Base-by-base conservation (phyloP, 2,888 invertebrate species). In the Dasypolia templi region DNA sequence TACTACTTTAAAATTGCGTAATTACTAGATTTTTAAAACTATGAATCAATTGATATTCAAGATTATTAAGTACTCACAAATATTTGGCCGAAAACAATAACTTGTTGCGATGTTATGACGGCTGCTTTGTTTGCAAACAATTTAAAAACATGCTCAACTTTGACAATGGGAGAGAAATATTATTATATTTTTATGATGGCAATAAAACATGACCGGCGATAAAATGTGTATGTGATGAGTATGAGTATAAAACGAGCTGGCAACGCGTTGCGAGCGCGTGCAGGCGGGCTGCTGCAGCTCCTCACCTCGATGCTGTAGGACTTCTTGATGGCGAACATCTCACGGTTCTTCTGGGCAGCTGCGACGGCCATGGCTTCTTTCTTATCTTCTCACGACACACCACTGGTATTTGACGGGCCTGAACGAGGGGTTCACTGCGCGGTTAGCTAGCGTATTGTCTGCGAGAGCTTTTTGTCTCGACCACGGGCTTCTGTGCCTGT, bases 261-360 rank as follows among this genome's bases (percentile, higher is more conserved):
- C 81, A 82, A 77, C 81, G 79, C 83, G 78, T 82, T 81, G 73
- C 84, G 71, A 85, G 77, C 66, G 77, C 73, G 75, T 75, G 77
- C 75, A 65, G 75, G 77, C 73, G 55, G 42, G 75, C 84, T 84
- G 87, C 83, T 67, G 85, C 84, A 87, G 86, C 85, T 92, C 96
- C 98, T 98, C 97, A 99, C 99, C 98, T 99, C 99, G 95, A 99
- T 98, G 97, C 99, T 99, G 97, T 99, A 99, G 87, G 99, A 99
- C 95, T 99, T 99, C 97, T 99, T 99, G 97, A 99, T 99, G 95
- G 99, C 99, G 97, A 99, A 99, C 98, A 99, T 98, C 96, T 99
- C 99, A 95, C 99, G 98, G 96, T 98, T 99, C 97, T 98, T 98
- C 97, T 98, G 98, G 86, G 98, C 98, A 94, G 98, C 98, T 93